Evolutionary conservation across 2,888 invertebrate genomes (phyloP), one percentile per base, ranked within the genome.

Genomic region (Mesoligia furuncula): DNA sequence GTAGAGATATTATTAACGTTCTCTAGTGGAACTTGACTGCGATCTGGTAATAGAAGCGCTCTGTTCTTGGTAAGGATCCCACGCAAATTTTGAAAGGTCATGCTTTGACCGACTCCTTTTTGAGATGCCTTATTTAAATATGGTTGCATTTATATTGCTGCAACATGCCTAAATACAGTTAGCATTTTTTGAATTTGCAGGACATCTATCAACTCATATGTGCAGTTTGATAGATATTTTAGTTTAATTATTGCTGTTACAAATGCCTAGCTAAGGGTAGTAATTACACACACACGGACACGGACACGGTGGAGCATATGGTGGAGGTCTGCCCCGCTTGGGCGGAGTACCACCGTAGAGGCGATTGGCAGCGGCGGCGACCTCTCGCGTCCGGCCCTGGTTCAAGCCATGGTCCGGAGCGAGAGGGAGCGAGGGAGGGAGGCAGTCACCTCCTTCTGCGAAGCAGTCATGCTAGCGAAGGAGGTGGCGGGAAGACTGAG

Each of bases 51-150:
- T 31, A 54, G 61, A 73, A 61, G 65, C 0, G 31, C 3, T 31
- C 31, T 31, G 31, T 31, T 20, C 36, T 31, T 69, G 17, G 48
- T 20, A 11, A 20, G 4, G 13, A 57, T 11, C 57, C 67, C 54
- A 67, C 66, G 61, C 62, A 64, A 8, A 48, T 61, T 76, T 66
- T 39, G 17, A 69, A 82, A 68, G 59, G 17, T 67, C n/a, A 48
- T 27, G 3, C 6, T 69, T 54, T 54, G 59, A n/a, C 27, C n/a
- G 31, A 31, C 27, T 51, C 59, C 57, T 73, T 62, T 67, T 78
- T 67, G 17, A 39, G 54, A 27, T 13, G 24, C 15, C 45, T 73
- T 79, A 54, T 72, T 45, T 61, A 73, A 79, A 67, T 45, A 62
- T 11, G 2, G 24, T 65, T 11, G 27, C 57, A 15, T n/a, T 65